Evolutionary conservation across 1,140 invertebrate genomes (phyloP), one percentile per base, ranked within the genome.

Genomic region (Cydia strobilella): DNA sequence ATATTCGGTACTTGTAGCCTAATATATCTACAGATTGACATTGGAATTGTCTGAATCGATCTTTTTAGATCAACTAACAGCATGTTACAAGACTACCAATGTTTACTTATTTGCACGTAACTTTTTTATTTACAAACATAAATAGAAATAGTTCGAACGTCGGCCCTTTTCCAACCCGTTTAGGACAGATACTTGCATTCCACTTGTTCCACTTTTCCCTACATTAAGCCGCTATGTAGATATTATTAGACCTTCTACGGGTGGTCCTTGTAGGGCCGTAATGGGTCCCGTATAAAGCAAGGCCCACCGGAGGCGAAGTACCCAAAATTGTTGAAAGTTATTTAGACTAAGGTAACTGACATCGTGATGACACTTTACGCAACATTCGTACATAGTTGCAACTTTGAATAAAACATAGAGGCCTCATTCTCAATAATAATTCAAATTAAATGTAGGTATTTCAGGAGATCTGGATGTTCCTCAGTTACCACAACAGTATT

Each of bases 291-390:
- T 51, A 51, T 18, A 51, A 5, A n/a, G 48, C 48, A 18, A 51
- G 48, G 48, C 48, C 48, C 48, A 51, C 48, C 48, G n/a, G 48
- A 51, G 48, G 48, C 48, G 48, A 18, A 4, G 48, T 18, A 13
- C n/a, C 48, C 48, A n/a, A 51, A 48, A 51, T 51, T 51, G n/a
- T 51, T 51, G 15, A 6, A 51, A 18, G n/a, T 6, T 51, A 51
- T n/a, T 51, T 51, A 51, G 48, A 45, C 42, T 51, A n/a, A 51
- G 48, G 48, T 51, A n/a, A 45, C 42, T 45, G 48, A 51, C 48
- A 51, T 51, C 15, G 48, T 18, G 48, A n/a, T 51, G 48, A 18
- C n/a, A 51, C 48, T 15, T 13, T 48, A 18, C 48, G n/a, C 48
- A 51, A n/a, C 48, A 18, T 51, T 18, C 0, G 15, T 51, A 6